A percentile compares a stretch with the other conserved stretches of the same genome.
phyloP scores from a whole-genome alignment of 92 coral and sea anemone genomes.

The Chrysogorgia sp. region DNA sequence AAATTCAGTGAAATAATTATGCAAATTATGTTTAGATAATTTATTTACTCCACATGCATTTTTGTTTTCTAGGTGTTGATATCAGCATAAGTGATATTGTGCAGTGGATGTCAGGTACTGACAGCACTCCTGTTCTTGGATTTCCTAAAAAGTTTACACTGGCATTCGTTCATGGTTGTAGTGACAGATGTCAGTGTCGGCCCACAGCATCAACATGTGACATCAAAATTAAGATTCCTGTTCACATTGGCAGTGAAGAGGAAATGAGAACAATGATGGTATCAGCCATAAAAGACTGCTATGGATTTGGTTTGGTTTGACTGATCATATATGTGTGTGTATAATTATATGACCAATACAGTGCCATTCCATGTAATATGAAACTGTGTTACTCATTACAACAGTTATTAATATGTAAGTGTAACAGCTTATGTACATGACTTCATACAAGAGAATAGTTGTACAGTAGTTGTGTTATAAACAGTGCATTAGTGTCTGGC shows the following conservation, averaged over 20 bases:
- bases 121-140: neutral
- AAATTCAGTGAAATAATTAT: too few relatives aligned
- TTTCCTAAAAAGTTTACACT: neutral
- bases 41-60: too few relatives aligned
- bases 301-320: conserved; percentile 40
- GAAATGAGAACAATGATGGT: conserved; percentile 18
- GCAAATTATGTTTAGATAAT: too few relatives aligned
- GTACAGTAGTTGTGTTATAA: too few relatives aligned
- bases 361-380: too few relatives aligned
- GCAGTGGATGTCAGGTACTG: neutral
- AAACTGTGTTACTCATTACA: too few relatives aligned
- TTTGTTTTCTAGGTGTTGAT: neutral
- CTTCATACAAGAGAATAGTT: too few relatives aligned
- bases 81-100: neutral
- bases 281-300: conserved; percentile 13
- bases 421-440: too few relatives aligned
- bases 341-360: too few relatives aligned
- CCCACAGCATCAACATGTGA: conserved; percentile 34
- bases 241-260: conserved; percentile 28
- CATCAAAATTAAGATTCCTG: neutral
- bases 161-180: conserved; percentile 37
- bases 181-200: conserved; percentile 17
- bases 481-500: too few relatives aligned
- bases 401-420: too few relatives aligned
- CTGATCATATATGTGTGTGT: too few relatives aligned